phyloP scores from a whole-genome alignment of 2,113 vertebrate species.

The Indri indri region DNA sequence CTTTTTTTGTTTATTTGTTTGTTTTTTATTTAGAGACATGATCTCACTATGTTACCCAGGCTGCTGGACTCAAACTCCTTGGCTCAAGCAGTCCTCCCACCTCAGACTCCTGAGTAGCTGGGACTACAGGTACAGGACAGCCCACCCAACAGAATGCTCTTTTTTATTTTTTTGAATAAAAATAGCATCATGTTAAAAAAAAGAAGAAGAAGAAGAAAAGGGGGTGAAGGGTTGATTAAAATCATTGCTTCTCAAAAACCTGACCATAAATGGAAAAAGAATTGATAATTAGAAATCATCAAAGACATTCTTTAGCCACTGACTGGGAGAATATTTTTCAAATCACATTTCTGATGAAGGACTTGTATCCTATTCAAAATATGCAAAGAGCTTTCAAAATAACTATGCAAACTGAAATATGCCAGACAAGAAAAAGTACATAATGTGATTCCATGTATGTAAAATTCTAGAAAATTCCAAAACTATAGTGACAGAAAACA shows the following conservation, averaged over 20 bases:
- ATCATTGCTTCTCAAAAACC: background rate
- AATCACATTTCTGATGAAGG: background rate
- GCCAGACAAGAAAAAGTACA: background rate
- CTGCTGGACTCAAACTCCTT: no score
- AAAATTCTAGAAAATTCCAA: background rate
- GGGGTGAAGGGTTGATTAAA: background rate
- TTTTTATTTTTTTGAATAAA: no score
- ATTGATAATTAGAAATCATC: background rate
- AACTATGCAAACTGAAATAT: background rate
- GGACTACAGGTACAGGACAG: no score
- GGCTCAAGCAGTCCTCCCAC: no score
- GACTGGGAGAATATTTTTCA: background rate
- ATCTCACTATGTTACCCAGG: no score
- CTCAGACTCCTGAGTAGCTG: no score
- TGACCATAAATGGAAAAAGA: background rate
- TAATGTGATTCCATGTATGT: background rate
- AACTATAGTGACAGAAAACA: background rate
- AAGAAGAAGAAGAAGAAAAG: no score
- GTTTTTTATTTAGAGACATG: no score
- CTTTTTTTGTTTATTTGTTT: no score
- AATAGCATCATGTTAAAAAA: no score
- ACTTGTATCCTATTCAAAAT: background rate
- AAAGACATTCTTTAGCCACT: background rate
- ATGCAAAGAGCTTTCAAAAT: background rate
- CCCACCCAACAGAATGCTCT: no score